These are phyloP conservation scores for Alligator mississippiensis DNA, from an alignment of 2,113 vertebrate genomes.

Conservation along the genomic window DNA sequence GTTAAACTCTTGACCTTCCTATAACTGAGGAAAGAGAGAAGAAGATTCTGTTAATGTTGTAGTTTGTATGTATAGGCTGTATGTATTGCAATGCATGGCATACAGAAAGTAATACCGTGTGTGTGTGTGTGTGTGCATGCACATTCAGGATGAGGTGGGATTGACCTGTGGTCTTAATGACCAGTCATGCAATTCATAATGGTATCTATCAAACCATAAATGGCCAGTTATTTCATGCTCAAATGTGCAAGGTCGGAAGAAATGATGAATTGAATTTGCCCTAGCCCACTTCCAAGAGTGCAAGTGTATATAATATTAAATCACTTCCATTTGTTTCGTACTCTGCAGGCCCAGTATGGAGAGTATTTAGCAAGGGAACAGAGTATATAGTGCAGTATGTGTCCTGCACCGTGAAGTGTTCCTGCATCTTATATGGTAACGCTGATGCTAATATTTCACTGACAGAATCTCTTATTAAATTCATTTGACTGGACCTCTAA, in stretches of 20 bases:
- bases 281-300: constrained; percentile 43
- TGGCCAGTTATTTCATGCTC: background rate
- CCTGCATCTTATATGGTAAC: constrained; percentile 52
- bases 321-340: constrained; percentile 41
- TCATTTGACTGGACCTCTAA: constrained; percentile 39
- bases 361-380: background rate
- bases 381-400: background rate
- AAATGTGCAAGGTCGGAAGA: constrained; percentile 23
- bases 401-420: constrained; percentile 23
- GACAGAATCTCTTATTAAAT: constrained; percentile 49
- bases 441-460: constrained; percentile 61
- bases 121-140: background rate
- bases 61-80: background rate
- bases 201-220: constrained; percentile 15
- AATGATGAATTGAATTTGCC: constrained; percentile 41
- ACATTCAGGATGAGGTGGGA: background rate
- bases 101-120: background rate
- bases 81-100: background rate
- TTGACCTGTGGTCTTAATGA: constrained; percentile 11
- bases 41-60: constrained; percentile 27
- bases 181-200: background rate
- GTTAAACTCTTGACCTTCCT: background rate
- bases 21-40: constrained; percentile 9
- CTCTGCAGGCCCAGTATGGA: constrained; percentile 20
- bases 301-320: constrained; percentile 38